Conservation (phyloP, 64 coral and sea anemone genomes). For the Catalaphyllia jardinei region DNA sequence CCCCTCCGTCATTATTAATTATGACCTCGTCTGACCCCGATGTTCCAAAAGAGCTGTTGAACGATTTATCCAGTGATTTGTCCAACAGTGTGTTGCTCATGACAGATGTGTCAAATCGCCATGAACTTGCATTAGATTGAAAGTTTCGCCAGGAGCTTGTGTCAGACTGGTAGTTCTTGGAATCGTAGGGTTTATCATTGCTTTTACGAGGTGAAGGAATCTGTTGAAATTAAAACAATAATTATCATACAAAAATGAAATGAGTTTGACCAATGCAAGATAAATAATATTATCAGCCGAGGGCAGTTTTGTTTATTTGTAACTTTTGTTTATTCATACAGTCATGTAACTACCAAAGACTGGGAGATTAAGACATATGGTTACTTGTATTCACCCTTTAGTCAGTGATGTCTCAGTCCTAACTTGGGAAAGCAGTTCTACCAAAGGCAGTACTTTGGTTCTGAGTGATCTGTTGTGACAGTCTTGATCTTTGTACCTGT, state of each 20-base stretch:
- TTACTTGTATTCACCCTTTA: no score
- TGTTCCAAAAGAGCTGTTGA: constrained; percentile 46
- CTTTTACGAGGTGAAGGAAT: constrained; percentile 80
- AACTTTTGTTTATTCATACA: no score
- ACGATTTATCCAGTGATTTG: constrained; percentile 59
- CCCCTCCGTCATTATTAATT: constrained; percentile 71
- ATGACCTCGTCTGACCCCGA: constrained; percentile 18
- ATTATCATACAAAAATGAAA: no score
- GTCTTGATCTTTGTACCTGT: neutral
- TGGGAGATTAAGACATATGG: no score
- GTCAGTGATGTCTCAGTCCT: no score
- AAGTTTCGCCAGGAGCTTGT: constrained; percentile 75
- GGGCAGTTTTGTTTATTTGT: no score
- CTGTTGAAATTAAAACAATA: neutral
- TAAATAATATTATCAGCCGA: no score
- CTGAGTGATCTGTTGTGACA: no score
- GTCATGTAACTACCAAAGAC: no score
- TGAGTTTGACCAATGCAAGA: no score
- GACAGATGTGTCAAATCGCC: constrained; percentile 77
- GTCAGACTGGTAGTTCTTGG: constrained; percentile 89
- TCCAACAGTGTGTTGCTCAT: constrained; percentile 46
- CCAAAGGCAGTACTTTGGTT: no score
- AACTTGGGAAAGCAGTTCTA: no score
- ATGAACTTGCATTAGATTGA: constrained; percentile 86
- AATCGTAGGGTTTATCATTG: constrained; percentile 76